Evolutionary conservation across 2,113 vertebrate genomes (phyloP).

Genomic region (Falco punctatus): DNA sequence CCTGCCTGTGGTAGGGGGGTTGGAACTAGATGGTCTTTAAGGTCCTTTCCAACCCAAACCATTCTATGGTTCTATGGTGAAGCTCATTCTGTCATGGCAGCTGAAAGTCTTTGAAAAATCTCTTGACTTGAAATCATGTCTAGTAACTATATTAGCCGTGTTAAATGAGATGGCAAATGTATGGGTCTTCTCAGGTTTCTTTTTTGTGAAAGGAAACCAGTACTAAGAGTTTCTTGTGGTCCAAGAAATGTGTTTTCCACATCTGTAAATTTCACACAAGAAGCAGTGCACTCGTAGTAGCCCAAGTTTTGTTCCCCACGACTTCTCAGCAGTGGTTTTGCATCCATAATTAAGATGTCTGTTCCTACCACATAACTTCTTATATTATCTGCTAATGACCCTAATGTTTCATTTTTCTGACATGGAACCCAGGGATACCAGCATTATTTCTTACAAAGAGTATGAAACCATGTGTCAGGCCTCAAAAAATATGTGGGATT

Average conservation of each 20-base stretch:
- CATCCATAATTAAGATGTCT: neutral
- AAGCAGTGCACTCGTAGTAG: neutral
- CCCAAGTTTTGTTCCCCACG: neutral
- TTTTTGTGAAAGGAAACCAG: neutral
- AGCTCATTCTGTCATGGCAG: neutral
- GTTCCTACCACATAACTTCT: neutral
- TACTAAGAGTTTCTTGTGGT: neutral
- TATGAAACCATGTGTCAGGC: accelerated
- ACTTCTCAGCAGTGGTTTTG: neutral
- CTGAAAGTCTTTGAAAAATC: neutral
- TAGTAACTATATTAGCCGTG: neutral
- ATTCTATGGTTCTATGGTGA: too few species aligned
- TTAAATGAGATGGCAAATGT: neutral
- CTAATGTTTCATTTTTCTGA: neutral
- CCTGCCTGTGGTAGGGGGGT: too few species aligned
- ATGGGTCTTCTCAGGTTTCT: neutral
- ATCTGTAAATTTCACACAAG: neutral
- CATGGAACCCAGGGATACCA: neutral
- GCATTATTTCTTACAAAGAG: neutral
- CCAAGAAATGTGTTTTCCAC: neutral
- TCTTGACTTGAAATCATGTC: neutral
- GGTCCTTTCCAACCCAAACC: too few species aligned
- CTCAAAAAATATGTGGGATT: neutral
- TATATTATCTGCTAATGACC: neutral
- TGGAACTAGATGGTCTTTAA: too few species aligned